Conservation (phyloP, 1,140 invertebrate genomes). For the Halictus rubicundus region DNA sequence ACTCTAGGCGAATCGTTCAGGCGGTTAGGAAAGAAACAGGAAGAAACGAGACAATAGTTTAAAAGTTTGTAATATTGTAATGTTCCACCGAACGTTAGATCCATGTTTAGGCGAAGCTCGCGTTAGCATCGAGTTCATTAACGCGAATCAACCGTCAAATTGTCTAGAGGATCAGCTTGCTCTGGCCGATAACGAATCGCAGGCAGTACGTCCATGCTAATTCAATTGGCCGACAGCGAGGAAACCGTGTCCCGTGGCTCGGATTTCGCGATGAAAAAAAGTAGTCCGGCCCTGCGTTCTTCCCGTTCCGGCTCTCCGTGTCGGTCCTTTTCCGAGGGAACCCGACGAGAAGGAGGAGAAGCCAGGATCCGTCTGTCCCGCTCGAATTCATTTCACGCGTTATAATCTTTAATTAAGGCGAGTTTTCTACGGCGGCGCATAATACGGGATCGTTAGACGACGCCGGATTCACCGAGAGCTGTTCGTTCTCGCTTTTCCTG, state of each 20-base stretch:
- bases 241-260: neutral
- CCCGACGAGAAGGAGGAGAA: neutral
- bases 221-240: neutral
- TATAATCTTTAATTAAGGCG: constrained; percentile 76
- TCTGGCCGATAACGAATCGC: no score
- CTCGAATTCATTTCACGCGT: constrained; percentile 73
- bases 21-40: no score
- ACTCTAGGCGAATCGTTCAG: no score
- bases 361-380: constrained; percentile 46
- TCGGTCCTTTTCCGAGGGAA: no score
- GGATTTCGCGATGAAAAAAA: constrained; percentile 6
- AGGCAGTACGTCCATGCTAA: no score
- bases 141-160: no score
- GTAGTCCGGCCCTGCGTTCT: neutral
- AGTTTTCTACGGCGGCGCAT: constrained; percentile 69
- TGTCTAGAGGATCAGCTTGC: no score
- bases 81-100: no score
- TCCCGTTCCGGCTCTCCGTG: neutral
- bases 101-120: no score
- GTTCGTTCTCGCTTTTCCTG: constrained; percentile 13
- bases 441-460: constrained; percentile 71
- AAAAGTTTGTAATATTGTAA: no score
- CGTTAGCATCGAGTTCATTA: no score
- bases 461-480: constrained; percentile 49
- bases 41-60: no score